Evolutionary conservation across 2,888 invertebrate species (phyloP).

Genomic region (Zaprionus obscuricornis): DNA sequence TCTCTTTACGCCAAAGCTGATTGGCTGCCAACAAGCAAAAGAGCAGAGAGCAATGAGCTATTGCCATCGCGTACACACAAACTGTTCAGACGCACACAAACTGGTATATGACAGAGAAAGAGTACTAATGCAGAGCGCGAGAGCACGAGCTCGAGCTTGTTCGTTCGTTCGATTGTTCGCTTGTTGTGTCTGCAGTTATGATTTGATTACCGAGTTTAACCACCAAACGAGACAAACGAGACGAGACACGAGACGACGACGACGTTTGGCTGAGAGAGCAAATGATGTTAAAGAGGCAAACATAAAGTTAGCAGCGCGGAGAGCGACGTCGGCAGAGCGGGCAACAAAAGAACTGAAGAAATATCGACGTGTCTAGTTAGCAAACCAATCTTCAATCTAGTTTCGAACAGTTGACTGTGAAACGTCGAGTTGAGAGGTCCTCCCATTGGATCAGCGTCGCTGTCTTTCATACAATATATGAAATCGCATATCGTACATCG

Average conservation of each 20-base stretch:
- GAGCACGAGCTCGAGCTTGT: too few relatives aligned
- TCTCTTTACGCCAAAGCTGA: conserved; percentile 55
- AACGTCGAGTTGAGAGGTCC: conserved; percentile 82
- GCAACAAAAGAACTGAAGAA: conserved; percentile 80
- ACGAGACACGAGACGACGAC: conserved; percentile 52
- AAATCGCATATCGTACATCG: conserved; percentile 16
- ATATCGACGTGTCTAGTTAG: conserved; percentile 84
- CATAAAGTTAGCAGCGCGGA: conserved; percentile 22
- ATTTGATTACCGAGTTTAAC: conserved; percentile 79
- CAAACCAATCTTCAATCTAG: conserved; percentile 84
- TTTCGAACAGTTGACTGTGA: conserved; percentile 83
- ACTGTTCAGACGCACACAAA: conserved; percentile 44
- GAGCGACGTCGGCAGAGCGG: conserved; percentile 46
- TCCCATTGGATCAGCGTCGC: conserved; percentile 75
- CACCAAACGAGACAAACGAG: conserved; percentile 82
- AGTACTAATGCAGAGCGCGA: conserved; percentile 31
- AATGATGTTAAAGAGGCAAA: conserved; percentile 60
- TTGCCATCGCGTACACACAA: conserved; percentile 23
- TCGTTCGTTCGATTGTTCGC: conserved; percentile 23
- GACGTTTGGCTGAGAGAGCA: conserved; percentile 49
- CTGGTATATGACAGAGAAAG: conserved; percentile 25
- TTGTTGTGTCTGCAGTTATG: conserved; percentile 69
- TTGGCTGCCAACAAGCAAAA: conserved; percentile 57
- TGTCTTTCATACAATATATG: conserved; percentile 33
- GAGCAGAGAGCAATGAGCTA: conserved; percentile 25